Evolutionary conservation across 2,113 vertebrate genomes (phyloP).

Genomic region (Meriones unguiculatus): DNA sequence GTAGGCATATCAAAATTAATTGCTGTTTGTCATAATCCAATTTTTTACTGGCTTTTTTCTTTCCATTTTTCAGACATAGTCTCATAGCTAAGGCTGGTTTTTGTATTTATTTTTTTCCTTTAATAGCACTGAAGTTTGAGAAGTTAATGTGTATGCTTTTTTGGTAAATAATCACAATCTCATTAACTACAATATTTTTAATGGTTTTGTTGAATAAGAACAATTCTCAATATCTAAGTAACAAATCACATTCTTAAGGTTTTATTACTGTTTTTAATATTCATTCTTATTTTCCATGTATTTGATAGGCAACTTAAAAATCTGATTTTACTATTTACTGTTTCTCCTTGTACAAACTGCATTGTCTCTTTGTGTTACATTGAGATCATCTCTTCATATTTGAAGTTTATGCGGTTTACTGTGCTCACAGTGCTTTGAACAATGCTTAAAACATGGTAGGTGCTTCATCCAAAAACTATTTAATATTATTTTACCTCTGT

Average conservation of each 20-base stretch:
- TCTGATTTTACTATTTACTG: not conserved
- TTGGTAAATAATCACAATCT: not conserved
- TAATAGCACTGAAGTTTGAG: not conserved
- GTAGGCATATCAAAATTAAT: not conserved
- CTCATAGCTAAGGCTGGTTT: not conserved
- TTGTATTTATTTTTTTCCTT: slow-evolving; percentile 17
- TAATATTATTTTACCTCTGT: slow-evolving; percentile 15
- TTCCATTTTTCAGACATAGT: not conserved
- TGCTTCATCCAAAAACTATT: slow-evolving; percentile 20
- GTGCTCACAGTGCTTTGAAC: not conserved
- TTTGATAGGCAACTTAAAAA: slow-evolving; percentile 42
- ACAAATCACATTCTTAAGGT: slow-evolving; percentile 16
- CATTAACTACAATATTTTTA: not conserved
- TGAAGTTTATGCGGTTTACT: not conserved
- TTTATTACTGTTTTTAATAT: slow-evolving; percentile 19
- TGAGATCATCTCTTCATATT: not conserved
- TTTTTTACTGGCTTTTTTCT: not conserved
- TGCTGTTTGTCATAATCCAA: slow-evolving; percentile 6
- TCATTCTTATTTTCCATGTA: not conserved
- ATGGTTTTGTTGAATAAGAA: not conserved
- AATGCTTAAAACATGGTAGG: not conserved
- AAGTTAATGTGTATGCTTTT: slow-evolving; percentile 20
- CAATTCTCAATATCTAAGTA: slow-evolving; percentile 16
- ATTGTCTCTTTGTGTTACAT: not conserved
- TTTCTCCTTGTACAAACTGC: not conserved